These are phyloP conservation scores for Sciurus carolinensis DNA, from an alignment of 2,797 vertebrate species.

Conservation along the genomic window DNA sequence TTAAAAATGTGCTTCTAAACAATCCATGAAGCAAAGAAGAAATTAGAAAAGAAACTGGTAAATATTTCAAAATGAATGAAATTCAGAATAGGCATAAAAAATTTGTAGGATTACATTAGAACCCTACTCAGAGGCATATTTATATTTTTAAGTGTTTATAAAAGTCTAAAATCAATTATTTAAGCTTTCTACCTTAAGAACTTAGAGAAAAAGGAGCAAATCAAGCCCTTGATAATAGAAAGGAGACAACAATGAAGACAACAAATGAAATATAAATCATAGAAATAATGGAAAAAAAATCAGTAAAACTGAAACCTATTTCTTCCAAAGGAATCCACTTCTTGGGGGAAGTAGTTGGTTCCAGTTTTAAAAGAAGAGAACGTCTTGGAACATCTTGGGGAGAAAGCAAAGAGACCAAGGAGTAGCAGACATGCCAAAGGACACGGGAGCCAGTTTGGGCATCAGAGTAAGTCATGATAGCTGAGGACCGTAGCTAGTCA, in stretches of 20 bases:
- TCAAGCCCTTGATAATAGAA: not conserved
- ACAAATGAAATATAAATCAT: not conserved
- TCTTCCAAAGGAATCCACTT: slow-evolving; percentile 4
- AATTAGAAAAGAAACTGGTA: not conserved
- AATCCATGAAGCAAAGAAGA: not conserved
- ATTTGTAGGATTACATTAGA: not conserved
- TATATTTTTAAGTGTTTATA: not conserved
- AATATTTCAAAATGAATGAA: not conserved
- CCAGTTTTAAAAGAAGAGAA: not conserved
- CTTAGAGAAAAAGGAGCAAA: not conserved
- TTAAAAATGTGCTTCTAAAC: not conserved
- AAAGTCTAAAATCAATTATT: not conserved
- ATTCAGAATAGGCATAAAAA: not conserved
- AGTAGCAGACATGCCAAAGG: not conserved
- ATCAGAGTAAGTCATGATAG: not conserved
- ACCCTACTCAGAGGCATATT: not conserved
- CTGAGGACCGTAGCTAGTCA: not conserved
- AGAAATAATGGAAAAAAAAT: not conserved
- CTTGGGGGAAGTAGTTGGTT: not conserved
- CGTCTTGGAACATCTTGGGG: not conserved
- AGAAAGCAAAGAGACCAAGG: not conserved
- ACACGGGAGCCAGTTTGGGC: too few relatives aligned
- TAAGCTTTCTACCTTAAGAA: not conserved
- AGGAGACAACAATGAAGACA: not conserved
- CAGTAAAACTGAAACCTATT: not conserved